Conservation (phyloP, 2,888 invertebrate species). For the Caenorhabditis becei region DNA sequence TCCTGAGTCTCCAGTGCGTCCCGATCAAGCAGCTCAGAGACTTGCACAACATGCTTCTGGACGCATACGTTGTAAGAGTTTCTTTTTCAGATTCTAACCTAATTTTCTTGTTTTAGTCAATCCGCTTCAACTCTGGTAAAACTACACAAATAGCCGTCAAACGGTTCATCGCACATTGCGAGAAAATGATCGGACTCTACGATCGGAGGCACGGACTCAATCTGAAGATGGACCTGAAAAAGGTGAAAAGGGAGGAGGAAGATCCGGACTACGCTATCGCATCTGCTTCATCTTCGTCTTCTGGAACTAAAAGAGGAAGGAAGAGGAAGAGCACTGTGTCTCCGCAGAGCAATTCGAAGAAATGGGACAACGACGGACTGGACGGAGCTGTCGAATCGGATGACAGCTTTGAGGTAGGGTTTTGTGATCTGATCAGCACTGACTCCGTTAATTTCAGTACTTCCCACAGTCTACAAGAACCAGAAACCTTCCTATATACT, state of each 20-base stretch:
- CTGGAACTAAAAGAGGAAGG: conserved; percentile 3
- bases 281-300: neutral
- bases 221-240: conserved; percentile 16
- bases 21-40: conserved; percentile 23
- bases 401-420: conserved; percentile 36
- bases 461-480: conserved; percentile 24
- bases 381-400: neutral
- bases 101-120: neutral
- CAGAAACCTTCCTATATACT: conserved; percentile 5
- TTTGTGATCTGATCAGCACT: neutral
- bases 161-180: conserved; percentile 33
- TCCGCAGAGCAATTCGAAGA: neutral
- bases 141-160: conserved; percentile 37
- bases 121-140: conserved; percentile 25
- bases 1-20: conserved; percentile 25
- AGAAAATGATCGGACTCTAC: conserved; percentile 31
- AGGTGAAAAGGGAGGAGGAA: conserved; percentile 32
- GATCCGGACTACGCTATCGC: neutral
- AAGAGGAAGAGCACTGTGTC: neutral
- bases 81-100: neutral
- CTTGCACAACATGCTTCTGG: neutral
- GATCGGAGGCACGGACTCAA: conserved; percentile 11
- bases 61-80: conserved; percentile 20
- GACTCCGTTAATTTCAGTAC: conserved; percentile 19
- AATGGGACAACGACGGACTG: conserved; percentile 15